phyloP scores from a whole-genome alignment of 1,140 invertebrate genomes.

The Dermatophagoides farinae region DNA sequence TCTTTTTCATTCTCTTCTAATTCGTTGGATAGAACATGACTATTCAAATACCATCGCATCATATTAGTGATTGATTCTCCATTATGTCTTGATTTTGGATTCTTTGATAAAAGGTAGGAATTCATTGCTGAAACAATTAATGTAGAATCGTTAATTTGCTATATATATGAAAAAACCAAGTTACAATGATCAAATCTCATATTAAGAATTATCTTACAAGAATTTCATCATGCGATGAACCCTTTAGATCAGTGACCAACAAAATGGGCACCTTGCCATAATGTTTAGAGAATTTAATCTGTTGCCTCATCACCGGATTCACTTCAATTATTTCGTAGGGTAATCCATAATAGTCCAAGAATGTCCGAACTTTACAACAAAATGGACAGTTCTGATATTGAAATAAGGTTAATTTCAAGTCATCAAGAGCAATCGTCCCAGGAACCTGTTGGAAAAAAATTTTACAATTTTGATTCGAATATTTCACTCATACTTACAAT shows the following conservation, averaged over 20 bases:
- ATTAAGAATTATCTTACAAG: background rate
- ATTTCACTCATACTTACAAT: background rate
- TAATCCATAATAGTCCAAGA: conserved; percentile 78
- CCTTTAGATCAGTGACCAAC: conserved; percentile 35
- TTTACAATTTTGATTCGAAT: background rate
- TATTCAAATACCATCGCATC: conserved; percentile 41
- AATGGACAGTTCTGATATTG: conserved; percentile 97
- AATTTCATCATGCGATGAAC: background rate
- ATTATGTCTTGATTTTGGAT: conserved; percentile 17
- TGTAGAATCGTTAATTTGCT: conserved; percentile 77
- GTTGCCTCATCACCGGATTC: conserved; percentile 67
- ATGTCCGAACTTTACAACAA: conserved; percentile 85
- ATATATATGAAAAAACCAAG: conserved; percentile 12
- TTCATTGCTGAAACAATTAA: conserved; percentile 75
- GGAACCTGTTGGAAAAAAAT: background rate
- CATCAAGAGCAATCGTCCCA: background rate
- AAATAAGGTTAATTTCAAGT: conserved; percentile 60
- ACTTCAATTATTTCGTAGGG: conserved; percentile 93
- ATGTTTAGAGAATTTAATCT: conserved; percentile 66
- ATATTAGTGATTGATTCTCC: conserved; percentile 31
- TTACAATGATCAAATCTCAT: background rate
- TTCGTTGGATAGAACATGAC: conserved; percentile 37
- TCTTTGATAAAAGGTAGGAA: conserved; percentile 47
- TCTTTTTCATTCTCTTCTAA: conserved; percentile 27
- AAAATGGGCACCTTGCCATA: conserved; percentile 93